phyloP scores from a whole-genome alignment of 2,888 invertebrate species.

The Seira musarum region DNA sequence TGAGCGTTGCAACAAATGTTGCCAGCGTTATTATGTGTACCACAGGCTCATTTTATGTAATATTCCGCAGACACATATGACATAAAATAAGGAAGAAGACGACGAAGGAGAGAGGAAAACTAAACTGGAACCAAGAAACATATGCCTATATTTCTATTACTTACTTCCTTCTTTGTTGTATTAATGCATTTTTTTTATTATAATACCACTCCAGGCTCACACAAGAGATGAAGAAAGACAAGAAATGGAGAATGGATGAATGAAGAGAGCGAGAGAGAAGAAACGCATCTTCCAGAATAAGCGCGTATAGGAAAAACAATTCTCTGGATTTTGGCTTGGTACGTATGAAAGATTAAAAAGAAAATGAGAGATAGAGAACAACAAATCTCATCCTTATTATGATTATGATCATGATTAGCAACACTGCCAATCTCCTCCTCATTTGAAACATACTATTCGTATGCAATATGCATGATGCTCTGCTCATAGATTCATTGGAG shows the following conservation, averaged over 20 bases:
- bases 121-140: neutral
- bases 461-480: too few species aligned
- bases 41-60: conserved; percentile 10
- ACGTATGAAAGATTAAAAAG: too few species aligned
- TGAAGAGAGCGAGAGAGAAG: neutral
- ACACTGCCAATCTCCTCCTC: too few species aligned
- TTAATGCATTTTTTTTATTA: conserved; percentile 12
- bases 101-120: too few species aligned
- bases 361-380: too few species aligned
- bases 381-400: too few species aligned
- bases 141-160: neutral
- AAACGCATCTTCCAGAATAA: conserved; percentile 12
- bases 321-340: too few species aligned
- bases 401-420: too few species aligned
- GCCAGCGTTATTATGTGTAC: conserved; percentile 51
- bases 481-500: conserved; percentile 70
- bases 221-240: too few species aligned
- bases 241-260: neutral
- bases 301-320: conserved; percentile 24
- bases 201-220: neutral
- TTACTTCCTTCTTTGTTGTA: neutral
- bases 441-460: too few species aligned
- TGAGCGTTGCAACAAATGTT: conserved; percentile 70
- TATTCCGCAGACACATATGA: conserved; percentile 8
- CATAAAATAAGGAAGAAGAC: neutral